Evolutionary conservation across 2,797 vertebrate species (phyloP), one percentile per base, ranked within the genome.

Genomic region (Vultur gryphus): DNA sequence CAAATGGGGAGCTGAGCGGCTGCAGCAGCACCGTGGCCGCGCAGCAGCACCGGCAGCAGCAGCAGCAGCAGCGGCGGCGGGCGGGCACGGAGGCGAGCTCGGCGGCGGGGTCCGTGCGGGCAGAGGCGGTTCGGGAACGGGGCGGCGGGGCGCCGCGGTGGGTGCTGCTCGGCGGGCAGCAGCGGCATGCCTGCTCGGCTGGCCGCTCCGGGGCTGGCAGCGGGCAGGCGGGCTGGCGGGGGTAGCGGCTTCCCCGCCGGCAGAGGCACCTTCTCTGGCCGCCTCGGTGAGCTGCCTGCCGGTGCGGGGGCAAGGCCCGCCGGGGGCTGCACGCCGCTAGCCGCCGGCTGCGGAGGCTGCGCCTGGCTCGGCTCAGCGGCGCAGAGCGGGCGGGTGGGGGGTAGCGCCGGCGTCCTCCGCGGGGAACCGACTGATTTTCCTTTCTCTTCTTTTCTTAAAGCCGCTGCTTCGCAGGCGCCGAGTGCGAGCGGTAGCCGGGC

Each of bases 1-100:
- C 94, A 66, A 93, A 95, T 96, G 96, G 94, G 93, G 95, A 88
- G 91, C 76, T 96, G 94, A 96, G 91, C 55, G 82, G 62, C 49
- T 58, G 78, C 78, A 52, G 81, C 51, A 65, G 76, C 44, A 57
- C 78, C 35, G 76, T 39, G 66, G 44, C 51, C 66, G 66, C 57
- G 76, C 82, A 84, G 73, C 51, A 76, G 37, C 37, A 37, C 37
- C 37, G 37, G 37, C 69, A 57, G 49, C 66, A 24, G 69, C 44
- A 31, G 44, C 59, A 3, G 46, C 39, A 2, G 65, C 44, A 3
- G 66, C 66, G 4, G 44, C 43, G 4, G 35, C 62, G 15, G 65
- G 29, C 39, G 33, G 15, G 84, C 62, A 35, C 80, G 59, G 84
- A 88, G 89, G 41, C 54, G 89, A 88, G 52, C 90, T 87, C 49